phyloP scores from a whole-genome alignment of 2,888 invertebrate species.

The Sphaerophoria rueppellii region DNA sequence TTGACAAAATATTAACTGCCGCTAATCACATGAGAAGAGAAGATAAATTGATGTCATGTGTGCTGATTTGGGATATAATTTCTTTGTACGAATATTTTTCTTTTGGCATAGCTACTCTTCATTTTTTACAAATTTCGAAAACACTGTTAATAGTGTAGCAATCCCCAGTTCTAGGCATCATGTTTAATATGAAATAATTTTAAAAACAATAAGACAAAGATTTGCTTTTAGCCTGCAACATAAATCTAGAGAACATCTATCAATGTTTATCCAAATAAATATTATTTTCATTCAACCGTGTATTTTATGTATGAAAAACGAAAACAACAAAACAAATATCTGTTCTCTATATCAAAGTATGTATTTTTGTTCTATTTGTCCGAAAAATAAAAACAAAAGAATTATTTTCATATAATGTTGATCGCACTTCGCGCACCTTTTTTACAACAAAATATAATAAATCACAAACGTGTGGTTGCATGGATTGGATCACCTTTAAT shows the following conservation, averaged over 20 bases:
- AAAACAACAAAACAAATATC: background rate
- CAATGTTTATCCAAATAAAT: conserved; percentile 2
- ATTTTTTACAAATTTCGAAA: background rate
- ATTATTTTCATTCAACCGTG: background rate
- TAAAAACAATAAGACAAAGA: background rate
- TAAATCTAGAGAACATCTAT: background rate
- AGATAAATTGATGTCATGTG: too few relatives aligned
- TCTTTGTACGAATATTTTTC: too few relatives aligned
- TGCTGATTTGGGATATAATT: too few relatives aligned
- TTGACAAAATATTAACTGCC: too few relatives aligned
- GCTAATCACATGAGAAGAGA: too few relatives aligned
- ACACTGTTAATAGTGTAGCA: background rate
- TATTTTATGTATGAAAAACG: background rate
- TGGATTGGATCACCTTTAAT: background rate
- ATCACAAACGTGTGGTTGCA: conserved; percentile 8
- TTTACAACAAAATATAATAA: conserved; percentile 18
- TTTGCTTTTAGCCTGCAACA: background rate
- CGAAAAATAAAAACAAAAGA: conserved; percentile 2
- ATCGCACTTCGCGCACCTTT: conserved; percentile 20
- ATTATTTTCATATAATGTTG: background rate
- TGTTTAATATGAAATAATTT: background rate
- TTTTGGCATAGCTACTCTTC: too few relatives aligned
- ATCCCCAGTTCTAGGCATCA: background rate
- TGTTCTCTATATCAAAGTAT: background rate
- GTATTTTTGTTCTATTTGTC: background rate